Evolutionary conservation across 2,888 invertebrate genomes (phyloP), one percentile per base, ranked within the genome.

Genomic region (Leptopterna dolabrata): DNA sequence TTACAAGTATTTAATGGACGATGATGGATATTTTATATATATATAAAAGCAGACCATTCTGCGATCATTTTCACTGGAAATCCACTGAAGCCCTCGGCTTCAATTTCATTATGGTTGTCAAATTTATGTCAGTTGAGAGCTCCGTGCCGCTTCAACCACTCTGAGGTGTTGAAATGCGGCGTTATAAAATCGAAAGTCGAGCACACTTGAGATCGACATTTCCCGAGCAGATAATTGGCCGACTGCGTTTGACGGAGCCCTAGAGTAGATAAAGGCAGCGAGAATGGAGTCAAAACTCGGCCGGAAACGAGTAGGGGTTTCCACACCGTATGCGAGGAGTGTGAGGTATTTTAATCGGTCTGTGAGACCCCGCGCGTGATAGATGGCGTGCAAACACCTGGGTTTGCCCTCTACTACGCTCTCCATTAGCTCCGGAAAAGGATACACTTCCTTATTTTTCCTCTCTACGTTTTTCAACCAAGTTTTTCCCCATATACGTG

Each of bases 381-480:
- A 63, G 63, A 63, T 63, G 63, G 63, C 63, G 63, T 63, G 63
- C 63, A 24, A 63, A 63, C 63, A 63, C 63, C 63, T 63, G 63
- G 63, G 63, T n/a, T n/a, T 24, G n/a, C 24, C 16, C 51, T n/a
- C 51, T 51, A 4, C 63, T 24, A 24, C 63, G 19, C 63, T 63
- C 63, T 63, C 63, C 63, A 63, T 63, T 63, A 63, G 63, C 63
- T 27, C 63, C 63, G 63, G 24, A 63, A 63, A 27, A 11, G 63
- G 19, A 63, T 63, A 63, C 3, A 63, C 63, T 63, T 63, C 63
- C 63, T 63, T 63, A 63, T 63, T 63, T 63, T 63, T 63, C 63
- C 24, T 24, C 51, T n/a, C 51, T 16, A 51, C n/a, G 51, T 51
- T 51, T 51, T 51, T n/a, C 51, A 51, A 16, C 51, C 36, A 19